These are phyloP conservation scores for Lottia scabra DNA, from an alignment of 2,888 invertebrate genomes.

Conservation along the genomic window DNA sequence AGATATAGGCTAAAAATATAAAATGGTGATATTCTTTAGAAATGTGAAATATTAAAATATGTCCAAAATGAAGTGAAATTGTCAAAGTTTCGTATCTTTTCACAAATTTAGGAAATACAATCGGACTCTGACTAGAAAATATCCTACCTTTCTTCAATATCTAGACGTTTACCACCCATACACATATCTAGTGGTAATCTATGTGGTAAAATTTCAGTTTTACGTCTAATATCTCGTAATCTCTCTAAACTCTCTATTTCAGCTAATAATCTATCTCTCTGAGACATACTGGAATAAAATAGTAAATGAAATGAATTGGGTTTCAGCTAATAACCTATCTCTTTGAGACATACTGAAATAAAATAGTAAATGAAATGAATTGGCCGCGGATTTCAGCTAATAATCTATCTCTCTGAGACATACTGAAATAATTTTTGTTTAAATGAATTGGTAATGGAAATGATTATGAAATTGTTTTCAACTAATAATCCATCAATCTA, in stretches of 20 bases:
- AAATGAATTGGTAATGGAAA: too few species aligned
- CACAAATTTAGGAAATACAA: too few species aligned
- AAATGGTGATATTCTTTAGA: too few species aligned
- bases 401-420: conserved; percentile 55
- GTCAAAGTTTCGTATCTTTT: too few species aligned
- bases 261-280: conserved; percentile 55
- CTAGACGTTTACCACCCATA: conserved; percentile 62
- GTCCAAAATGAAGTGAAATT: too few species aligned
- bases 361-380: too few species aligned
- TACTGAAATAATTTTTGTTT: conserved; percentile 26
- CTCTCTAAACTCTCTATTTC: conserved; percentile 58
- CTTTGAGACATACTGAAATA: conserved; percentile 26
- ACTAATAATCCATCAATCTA: too few species aligned
- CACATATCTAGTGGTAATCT: conserved; percentile 55
- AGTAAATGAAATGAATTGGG: not conserved
- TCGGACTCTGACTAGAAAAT: not conserved
- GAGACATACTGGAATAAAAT: conserved; percentile 43
- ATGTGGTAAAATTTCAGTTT: conserved; percentile 55
- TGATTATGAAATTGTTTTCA: too few species aligned
- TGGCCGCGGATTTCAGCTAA: conserved; percentile 56
- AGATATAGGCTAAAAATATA: not conserved
- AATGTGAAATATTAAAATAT: too few species aligned
- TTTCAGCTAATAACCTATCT: conserved; percentile 54
- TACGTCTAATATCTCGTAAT: conserved; percentile 51
- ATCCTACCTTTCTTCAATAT: conserved; percentile 55